These are phyloP conservation scores for Eospalax fontanierii DNA, from an alignment of 2,797 vertebrate genomes.

Conservation along the genomic window DNA sequence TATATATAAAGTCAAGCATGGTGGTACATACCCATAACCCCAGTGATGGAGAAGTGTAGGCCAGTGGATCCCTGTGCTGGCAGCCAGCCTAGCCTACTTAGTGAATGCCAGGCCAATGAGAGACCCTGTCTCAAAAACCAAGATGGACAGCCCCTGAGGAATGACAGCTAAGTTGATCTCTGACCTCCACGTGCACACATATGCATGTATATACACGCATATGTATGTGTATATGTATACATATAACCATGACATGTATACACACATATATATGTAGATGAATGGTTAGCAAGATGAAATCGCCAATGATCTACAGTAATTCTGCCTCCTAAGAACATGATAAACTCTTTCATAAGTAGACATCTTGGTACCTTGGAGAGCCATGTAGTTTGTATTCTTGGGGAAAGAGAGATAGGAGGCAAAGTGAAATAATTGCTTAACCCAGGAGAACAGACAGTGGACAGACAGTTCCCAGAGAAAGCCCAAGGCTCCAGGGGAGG, in stretches of 20 bases:
- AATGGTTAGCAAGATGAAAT: neutral
- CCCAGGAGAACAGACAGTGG: constrained; percentile 23
- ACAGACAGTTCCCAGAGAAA: neutral
- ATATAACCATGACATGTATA: neutral
- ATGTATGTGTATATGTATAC: neutral
- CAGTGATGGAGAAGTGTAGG: neutral
- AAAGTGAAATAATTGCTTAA: constrained; percentile 23
- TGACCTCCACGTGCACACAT: neutral
- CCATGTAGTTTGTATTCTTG: neutral
- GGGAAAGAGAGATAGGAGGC: neutral
- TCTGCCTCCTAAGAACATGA: neutral
- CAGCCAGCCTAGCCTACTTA: neutral
- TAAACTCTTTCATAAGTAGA: neutral
- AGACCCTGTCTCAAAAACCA: neutral
- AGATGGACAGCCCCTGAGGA: neutral
- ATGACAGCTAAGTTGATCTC: neutral
- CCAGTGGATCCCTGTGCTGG: neutral
- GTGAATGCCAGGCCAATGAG: neutral
- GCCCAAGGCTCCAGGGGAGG: neutral
- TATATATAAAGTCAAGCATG: neutral
- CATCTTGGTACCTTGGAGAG: neutral
- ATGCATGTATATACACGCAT: neutral
- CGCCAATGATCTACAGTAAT: neutral
- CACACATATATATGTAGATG: neutral
- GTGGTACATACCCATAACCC: neutral